Conservation (phyloP, 2,797 vertebrate genomes). For the Enteromius mattozi region DNA sequence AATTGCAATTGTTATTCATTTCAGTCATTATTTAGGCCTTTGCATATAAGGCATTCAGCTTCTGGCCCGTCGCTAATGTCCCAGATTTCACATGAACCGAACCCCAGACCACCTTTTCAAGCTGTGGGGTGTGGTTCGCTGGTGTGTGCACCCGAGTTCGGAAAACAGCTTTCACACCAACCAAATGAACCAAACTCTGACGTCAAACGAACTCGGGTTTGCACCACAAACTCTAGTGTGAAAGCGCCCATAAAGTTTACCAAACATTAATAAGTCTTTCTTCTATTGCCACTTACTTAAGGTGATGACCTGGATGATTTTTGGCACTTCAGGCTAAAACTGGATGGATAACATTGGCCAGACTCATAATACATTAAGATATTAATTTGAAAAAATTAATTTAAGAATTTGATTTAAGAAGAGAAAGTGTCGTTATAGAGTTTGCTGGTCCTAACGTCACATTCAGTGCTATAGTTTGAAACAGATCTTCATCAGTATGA, state of each 20-base stretch:
- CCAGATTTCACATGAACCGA: slow-evolving; percentile 11
- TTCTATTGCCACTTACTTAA: not conserved
- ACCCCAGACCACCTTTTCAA: slow-evolving; percentile 22
- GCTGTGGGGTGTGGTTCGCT: slow-evolving; percentile 5
- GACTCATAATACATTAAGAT: not conserved
- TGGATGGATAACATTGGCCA: not conserved
- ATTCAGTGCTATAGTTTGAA: not conserved
- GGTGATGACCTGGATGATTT: not conserved
- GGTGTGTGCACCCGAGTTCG: not conserved
- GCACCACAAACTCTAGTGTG: slow-evolving; percentile 21
- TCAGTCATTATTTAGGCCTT: not conserved
- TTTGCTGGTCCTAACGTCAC: not conserved
- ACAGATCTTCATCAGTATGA: not conserved
- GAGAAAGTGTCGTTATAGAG: not conserved
- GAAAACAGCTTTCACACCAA: slow-evolving; percentile 36
- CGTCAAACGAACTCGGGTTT: not conserved
- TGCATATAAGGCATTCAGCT: not conserved
- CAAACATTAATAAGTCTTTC: slow-evolving; percentile 11
- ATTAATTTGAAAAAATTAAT: not conserved
- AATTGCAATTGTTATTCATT: not conserved
- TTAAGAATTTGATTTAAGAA: not conserved
- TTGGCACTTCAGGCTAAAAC: not conserved
- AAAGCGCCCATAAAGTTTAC: not conserved
- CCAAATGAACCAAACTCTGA: slow-evolving; percentile 27
- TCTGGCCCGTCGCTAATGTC: not conserved